Percentiles rank a stretch among this genome's conserved stretches.
Conservation (phyloP, 2,888 invertebrate genomes). For the Drosophila falleni region DNA sequence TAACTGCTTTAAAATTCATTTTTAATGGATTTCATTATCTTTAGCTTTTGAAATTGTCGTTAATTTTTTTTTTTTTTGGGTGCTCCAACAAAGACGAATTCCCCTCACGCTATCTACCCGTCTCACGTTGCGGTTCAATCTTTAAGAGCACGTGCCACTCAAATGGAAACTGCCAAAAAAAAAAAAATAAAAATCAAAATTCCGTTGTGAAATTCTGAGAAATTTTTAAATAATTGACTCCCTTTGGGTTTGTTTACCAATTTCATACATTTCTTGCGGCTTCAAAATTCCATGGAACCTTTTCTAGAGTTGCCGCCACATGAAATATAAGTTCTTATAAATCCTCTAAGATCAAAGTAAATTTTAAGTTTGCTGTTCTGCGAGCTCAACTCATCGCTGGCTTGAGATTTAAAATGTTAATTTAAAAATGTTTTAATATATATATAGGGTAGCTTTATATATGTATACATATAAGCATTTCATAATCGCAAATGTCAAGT, state of each 20-base stretch:
- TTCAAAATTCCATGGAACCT: background rate
- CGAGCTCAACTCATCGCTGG: slow-evolving; percentile 12
- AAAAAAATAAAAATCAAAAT: background rate
- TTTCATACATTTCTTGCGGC: background rate
- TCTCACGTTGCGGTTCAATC: slow-evolving; percentile 19
- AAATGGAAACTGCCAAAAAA: slow-evolving; percentile 32
- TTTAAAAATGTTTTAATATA: slow-evolving; percentile 9
- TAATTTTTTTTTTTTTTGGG: background rate
- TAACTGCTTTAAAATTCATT: slow-evolving; percentile 66
- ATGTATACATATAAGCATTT: slow-evolving; percentile 16
- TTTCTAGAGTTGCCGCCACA: background rate
- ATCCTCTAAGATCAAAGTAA: background rate
- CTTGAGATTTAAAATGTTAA: slow-evolving; percentile 36
- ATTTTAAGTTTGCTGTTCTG: slow-evolving; percentile 4
- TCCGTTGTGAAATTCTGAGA: slow-evolving; percentile 36
- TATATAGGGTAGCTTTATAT: slow-evolving; percentile 12
- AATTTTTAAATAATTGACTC: slow-evolving; percentile 23
- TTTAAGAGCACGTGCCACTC: slow-evolving; percentile 47
- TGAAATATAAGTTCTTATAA: background rate
- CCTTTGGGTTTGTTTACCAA: background rate
- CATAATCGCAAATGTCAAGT: slow-evolving; percentile 39
- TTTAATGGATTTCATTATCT: slow-evolving; percentile 75
- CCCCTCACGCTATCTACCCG: slow-evolving; percentile 22
- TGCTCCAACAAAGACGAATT: slow-evolving; percentile 42
- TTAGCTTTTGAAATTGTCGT: slow-evolving; percentile 30